These are phyloP conservation scores for Yoshiicerus persimilis DNA, from an alignment of 1,140 invertebrate genomes.

Conservation along the genomic window DNA sequence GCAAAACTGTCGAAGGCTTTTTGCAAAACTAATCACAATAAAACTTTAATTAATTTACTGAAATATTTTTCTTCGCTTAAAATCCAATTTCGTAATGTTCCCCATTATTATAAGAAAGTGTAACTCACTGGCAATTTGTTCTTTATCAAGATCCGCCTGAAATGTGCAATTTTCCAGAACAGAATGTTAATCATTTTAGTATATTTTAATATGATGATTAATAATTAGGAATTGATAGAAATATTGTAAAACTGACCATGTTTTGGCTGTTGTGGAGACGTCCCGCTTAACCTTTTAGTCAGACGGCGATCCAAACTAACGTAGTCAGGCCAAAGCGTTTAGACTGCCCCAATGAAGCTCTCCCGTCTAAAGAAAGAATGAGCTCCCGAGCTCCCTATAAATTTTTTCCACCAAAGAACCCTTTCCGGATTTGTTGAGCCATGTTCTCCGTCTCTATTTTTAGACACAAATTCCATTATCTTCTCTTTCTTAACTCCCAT, in stretches of 20 bases:
- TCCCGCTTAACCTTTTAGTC: not conserved
- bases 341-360: slow-evolving; percentile 9
- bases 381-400: slow-evolving; percentile 6
- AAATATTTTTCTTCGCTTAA: not conserved
- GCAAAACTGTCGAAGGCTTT: slow-evolving; percentile 65
- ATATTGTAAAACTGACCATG: not conserved
- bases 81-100: not conserved
- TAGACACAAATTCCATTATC: slow-evolving; percentile 16
- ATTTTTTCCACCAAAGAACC: slow-evolving; percentile 10
- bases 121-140: slow-evolving; percentile 43
- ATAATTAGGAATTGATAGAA: not conserved
- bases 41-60: not conserved
- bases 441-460: slow-evolving; percentile 1
- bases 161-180: not conserved
- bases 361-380: slow-evolving; percentile 11
- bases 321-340: not conserved
- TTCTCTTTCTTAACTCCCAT: not conserved
- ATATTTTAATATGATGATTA: not conserved
- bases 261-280: not conserved
- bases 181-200: not conserved
- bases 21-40: slow-evolving; percentile 53
- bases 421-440: slow-evolving; percentile 14
- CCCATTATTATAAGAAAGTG: not conserved
- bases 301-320: not conserved
- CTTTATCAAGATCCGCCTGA: slow-evolving; percentile 33